Evolutionary conservation across 2,888 invertebrate species (phyloP).

Genomic region (Dichetophora obliterata): DNA sequence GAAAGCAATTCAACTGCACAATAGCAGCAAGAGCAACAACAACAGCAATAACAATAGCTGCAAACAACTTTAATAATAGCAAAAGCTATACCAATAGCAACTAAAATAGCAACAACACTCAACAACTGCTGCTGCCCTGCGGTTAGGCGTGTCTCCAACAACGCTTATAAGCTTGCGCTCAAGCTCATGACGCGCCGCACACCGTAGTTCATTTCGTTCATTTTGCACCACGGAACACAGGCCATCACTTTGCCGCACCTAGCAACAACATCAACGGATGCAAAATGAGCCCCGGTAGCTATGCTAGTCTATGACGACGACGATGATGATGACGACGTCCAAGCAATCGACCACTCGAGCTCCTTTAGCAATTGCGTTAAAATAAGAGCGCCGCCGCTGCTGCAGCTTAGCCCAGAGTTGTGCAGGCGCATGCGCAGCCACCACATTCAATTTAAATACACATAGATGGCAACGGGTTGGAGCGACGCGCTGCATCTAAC

Average conservation of each 20-base stretch:
- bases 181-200: conserved; percentile 56
- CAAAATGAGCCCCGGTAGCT: conserved; percentile 65
- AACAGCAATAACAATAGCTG: conserved; percentile 25
- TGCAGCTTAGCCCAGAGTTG: neutral
- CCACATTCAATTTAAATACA: conserved; percentile 42
- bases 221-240: conserved; percentile 47
- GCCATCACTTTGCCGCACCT: conserved; percentile 14
- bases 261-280: conserved; percentile 17
- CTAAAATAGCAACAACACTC: conserved; percentile 34
- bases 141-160: conserved; percentile 62
- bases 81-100: conserved; percentile 27
- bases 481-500: conserved; percentile 38
- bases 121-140: conserved; percentile 56
- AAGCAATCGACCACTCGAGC: neutral
- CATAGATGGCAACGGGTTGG: conserved; percentile 8
- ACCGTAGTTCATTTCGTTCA: conserved; percentile 48
- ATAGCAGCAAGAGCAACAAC: conserved; percentile 20
- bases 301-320: conserved; percentile 53
- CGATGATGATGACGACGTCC: conserved; percentile 45
- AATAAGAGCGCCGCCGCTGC: conserved; percentile 33
- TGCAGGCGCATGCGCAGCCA: conserved; percentile 25
- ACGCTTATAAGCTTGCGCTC: conserved; percentile 39
- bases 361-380: conserved; percentile 31
- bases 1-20: conserved; percentile 4
- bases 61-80: conserved; percentile 35